Percentiles rank a stretch among this genome's conserved stretches.
Conservation (phyloP, 2,797 vertebrate species). For the Sparus aurata region DNA sequence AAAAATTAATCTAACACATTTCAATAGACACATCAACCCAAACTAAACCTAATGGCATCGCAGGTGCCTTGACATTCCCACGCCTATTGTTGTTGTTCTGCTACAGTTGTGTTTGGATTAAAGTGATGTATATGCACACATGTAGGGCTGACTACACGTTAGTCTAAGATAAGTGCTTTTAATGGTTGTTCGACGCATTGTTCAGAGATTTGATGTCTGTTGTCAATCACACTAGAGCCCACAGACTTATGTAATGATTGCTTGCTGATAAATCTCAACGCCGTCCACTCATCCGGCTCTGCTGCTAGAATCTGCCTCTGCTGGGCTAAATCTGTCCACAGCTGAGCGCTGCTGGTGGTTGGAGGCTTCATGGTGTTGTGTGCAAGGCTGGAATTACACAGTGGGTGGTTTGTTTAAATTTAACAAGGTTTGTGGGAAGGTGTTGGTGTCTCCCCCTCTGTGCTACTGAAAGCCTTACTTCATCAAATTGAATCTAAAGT, state of each 20-base stretch:
- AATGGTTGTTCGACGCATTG: neutral
- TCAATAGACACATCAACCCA: too few species aligned
- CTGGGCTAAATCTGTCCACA: slow-evolving; percentile 58
- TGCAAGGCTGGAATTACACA: slow-evolving; percentile 47
- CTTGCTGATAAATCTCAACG: slow-evolving; percentile 13
- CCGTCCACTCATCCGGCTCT: slow-evolving; percentile 1
- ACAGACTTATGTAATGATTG: slow-evolving; percentile 32
- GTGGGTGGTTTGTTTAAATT: slow-evolving; percentile 60
- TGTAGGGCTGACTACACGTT: neutral
- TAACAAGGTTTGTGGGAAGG: slow-evolving; percentile 34
- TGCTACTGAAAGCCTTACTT: slow-evolving; percentile 8
- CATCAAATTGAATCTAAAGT: neutral
- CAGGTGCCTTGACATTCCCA: too few species aligned
- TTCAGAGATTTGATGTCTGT: neutral
- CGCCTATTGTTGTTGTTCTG: neutral
- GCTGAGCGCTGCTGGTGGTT: slow-evolving; percentile 36
- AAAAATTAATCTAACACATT: too few species aligned
- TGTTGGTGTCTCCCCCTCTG: slow-evolving; percentile 18
- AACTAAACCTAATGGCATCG: too few species aligned
- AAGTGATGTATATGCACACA: neutral
- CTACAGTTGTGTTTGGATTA: neutral
- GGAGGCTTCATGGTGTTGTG: slow-evolving; percentile 36
- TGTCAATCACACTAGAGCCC: slow-evolving; percentile 24
- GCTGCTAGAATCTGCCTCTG: slow-evolving; percentile 15
- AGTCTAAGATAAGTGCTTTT: neutral